phyloP scores from a whole-genome alignment of 2,113 vertebrate species.

The Serranochromis macrocephalus region DNA sequence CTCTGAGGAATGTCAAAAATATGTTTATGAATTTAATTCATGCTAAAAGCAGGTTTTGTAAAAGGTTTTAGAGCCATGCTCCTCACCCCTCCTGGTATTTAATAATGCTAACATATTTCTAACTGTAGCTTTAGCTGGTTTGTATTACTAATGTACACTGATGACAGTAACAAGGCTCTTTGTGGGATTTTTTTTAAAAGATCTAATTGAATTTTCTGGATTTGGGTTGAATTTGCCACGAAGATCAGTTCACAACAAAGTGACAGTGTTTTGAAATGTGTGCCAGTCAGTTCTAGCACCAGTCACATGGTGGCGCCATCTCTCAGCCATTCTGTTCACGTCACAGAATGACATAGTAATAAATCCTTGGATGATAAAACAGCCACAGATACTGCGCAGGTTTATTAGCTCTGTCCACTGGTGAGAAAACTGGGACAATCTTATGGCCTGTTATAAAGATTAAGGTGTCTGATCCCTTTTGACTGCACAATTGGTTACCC shows the following conservation, averaged over 20 bases:
- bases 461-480: not conserved
- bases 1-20: not conserved
- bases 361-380: not conserved
- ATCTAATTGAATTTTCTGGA: not conserved
- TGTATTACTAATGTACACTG: not conserved
- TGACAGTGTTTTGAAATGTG: not conserved
- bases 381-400: not conserved
- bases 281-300: not conserved
- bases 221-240: not conserved
- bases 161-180: not conserved
- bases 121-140: not conserved
- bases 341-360: not conserved
- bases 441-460: not conserved
- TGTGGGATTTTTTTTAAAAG: not conserved
- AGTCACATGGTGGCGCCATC: not conserved
- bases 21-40: not conserved
- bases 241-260: not conserved
- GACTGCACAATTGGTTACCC: not conserved
- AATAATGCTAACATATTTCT: not conserved
- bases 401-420: not conserved
- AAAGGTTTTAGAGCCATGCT: accelerated
- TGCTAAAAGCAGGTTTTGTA: not conserved
- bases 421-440: not conserved
- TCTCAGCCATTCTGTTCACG: not conserved
- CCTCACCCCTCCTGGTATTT: not conserved